Evolutionary conservation across 2,797 vertebrate species (phyloP).

Genomic region (Simalia tracyae): DNA sequence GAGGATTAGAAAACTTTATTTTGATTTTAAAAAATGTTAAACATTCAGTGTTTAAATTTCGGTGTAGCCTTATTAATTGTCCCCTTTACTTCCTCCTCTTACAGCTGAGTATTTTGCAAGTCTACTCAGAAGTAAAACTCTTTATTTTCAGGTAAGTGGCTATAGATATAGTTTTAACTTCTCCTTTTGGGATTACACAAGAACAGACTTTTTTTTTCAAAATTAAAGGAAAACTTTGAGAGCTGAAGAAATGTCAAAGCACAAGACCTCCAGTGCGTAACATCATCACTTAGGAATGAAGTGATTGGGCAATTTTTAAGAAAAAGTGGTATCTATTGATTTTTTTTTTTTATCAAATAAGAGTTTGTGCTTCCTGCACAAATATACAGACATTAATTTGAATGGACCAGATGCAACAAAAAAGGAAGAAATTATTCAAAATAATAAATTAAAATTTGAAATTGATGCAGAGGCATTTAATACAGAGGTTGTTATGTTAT

Average conservation of each 20-base stretch:
- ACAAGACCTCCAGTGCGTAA: not conserved
- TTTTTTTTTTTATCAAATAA: not conserved
- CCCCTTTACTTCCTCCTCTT: not conserved
- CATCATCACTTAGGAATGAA: not conserved
- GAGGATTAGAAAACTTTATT: not conserved
- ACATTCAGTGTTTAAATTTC: not conserved
- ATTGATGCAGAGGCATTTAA: not conserved
- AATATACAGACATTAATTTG: conserved; percentile 26
- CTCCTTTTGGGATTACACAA: not conserved
- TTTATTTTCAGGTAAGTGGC: not conserved
- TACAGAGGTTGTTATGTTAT: not conserved
- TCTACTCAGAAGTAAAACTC: not conserved
- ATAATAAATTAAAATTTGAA: conserved; percentile 40
- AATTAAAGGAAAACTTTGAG: not conserved
- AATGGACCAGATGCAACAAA: conserved; percentile 39
- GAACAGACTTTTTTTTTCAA: not conserved
- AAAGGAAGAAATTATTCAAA: not conserved
- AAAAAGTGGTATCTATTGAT: not conserved
- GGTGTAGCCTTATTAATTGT: not conserved
- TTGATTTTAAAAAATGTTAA: not conserved
- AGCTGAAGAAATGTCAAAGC: not conserved
- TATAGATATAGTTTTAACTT: too few species aligned
- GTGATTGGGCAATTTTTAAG: not conserved
- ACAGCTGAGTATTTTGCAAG: not conserved
- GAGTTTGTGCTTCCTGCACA: not conserved